phyloP scores from a whole-genome alignment of 1,140 invertebrate genomes.

The Zaprionus ghesquierei region DNA sequence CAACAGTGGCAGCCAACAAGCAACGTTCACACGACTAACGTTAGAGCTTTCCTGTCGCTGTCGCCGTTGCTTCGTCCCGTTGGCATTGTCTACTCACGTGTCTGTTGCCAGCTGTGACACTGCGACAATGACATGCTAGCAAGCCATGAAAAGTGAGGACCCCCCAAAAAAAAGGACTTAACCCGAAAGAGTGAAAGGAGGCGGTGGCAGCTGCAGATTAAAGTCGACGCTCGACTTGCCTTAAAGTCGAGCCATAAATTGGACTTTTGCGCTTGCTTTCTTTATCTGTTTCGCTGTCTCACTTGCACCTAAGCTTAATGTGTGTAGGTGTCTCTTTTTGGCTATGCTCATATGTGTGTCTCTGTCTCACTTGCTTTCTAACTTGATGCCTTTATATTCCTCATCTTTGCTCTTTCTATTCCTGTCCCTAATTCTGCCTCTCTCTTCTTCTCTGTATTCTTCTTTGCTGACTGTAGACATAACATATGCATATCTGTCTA shows the following conservation, averaged over 20 bases:
- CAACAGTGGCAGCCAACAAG: background rate
- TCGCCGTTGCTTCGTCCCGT: slow-evolving; percentile 5
- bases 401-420: background rate
- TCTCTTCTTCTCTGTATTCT: background rate
- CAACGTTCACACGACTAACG: background rate
- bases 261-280: background rate
- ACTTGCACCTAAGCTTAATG: background rate
- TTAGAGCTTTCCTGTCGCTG: slow-evolving; percentile 7
- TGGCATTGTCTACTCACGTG: slow-evolving; percentile 46
- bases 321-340: background rate
- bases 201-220: slow-evolving; percentile 46
- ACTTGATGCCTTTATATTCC: too few relatives aligned
- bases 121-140: slow-evolving; percentile 35
- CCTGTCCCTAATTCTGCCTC: background rate
- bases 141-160: slow-evolving; percentile 13
- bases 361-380: background rate
- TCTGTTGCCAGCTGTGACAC: slow-evolving; percentile 27
- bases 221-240: slow-evolving; percentile 3
- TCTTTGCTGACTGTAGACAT: background rate
- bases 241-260: background rate
- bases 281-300: background rate
- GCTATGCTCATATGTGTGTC: background rate
- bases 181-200: background rate
- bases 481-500: too few relatives aligned
- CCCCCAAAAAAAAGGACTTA: background rate